phyloP scores from a whole-genome alignment of 2,113 vertebrate genomes.

The Mirza zaza region DNA sequence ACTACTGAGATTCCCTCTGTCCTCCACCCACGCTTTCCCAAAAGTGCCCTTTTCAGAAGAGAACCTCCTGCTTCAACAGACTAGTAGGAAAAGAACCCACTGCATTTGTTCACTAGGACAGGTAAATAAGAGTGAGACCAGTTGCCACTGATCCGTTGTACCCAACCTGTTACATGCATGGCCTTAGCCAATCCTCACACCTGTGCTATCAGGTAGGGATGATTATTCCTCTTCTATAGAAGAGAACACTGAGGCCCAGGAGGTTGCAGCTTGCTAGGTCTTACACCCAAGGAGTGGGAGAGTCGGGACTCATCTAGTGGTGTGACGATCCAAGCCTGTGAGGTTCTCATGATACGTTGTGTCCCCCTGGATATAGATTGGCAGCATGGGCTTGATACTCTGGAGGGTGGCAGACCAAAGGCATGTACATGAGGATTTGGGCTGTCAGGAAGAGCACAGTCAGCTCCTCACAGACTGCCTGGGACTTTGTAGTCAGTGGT shows the following conservation, averaged over 20 bases:
- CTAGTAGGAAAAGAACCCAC: neutral
- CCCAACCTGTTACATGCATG: accelerated
- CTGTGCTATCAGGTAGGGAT: neutral
- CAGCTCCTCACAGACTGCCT: neutral
- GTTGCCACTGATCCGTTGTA: accelerated
- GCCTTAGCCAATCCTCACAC: neutral
- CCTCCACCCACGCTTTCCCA: neutral
- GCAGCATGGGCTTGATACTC: accelerated
- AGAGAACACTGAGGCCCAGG: neutral
- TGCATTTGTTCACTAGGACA: neutral
- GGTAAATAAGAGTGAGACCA: neutral
- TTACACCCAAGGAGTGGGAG: neutral
- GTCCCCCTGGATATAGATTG: neutral
- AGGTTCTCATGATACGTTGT: accelerated
- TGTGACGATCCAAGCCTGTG: neutral
- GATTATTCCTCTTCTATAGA: neutral
- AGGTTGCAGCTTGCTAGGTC: neutral
- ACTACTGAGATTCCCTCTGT: neutral
- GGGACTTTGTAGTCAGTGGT: neutral
- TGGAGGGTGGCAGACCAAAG: neutral
- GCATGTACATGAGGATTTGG: neutral
- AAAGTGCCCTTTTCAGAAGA: accelerated
- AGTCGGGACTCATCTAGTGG: neutral
- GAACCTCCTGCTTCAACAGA: neutral
- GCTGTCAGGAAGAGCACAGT: neutral